Conservation (phyloP, 2,113 vertebrate genomes). For the Oncorhynchus keta region DNA sequence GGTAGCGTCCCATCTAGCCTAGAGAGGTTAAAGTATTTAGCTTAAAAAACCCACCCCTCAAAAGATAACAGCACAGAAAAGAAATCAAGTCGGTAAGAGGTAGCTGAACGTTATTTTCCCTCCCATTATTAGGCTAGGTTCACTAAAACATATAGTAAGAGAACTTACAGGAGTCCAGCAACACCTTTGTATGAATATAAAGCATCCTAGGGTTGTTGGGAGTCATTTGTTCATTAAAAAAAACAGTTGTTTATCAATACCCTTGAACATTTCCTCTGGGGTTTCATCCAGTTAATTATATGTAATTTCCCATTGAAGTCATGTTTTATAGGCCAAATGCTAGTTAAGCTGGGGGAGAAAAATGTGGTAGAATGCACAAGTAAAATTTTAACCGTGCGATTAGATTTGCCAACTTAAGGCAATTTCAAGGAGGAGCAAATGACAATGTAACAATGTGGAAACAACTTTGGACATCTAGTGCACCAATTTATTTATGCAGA, state of each 20-base stretch:
- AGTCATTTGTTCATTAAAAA: constrained; percentile 6
- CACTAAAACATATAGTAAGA: constrained; percentile 15
- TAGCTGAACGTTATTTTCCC: constrained; percentile 9
- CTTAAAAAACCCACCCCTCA: constrained; percentile 27
- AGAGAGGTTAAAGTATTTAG: constrained; percentile 29
- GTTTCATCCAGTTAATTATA: neutral
- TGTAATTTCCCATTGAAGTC: neutral
- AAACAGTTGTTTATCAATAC: neutral
- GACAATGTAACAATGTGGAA: neutral
- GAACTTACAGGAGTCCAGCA: constrained; percentile 32
- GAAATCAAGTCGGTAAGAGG: constrained; percentile 2
- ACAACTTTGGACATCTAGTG: neutral
- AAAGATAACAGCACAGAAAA: constrained; percentile 28
- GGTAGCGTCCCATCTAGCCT: too few relatives aligned
- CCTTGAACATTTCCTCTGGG: neutral
- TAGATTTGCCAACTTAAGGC: neutral
- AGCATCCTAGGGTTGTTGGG: constrained; percentile 15
- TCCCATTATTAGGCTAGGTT: neutral
- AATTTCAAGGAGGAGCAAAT: neutral
- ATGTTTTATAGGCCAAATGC: too few relatives aligned
- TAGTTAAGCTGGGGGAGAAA: too few relatives aligned
- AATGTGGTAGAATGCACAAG: neutral
- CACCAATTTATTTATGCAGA: neutral
- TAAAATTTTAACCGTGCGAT: neutral
- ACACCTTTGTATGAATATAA: constrained; percentile 31